Conservation (phyloP, 2,797 vertebrate genomes). For the Notoglanidium macrostoma region DNA sequence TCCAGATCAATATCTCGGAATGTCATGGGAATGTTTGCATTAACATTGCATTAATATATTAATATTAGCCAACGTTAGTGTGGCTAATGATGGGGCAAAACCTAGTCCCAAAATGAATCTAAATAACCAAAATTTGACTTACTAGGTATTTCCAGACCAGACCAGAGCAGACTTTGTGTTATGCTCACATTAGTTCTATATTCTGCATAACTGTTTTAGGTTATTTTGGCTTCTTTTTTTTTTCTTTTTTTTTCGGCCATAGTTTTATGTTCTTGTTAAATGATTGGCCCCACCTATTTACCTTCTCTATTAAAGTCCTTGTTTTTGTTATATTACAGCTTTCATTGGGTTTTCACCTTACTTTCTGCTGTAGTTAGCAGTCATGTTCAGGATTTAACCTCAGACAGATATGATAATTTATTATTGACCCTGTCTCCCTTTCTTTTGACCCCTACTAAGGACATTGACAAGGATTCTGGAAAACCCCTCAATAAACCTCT, state of each 20-base stretch:
- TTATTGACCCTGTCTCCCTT: background rate
- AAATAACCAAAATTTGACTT: too few species aligned
- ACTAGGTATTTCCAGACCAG: too few species aligned
- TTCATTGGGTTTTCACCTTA: background rate
- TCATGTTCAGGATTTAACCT: background rate
- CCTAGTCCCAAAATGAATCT: too few species aligned
- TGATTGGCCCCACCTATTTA: background rate
- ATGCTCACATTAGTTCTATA: background rate
- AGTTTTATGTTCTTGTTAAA: background rate
- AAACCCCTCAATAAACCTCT: constrained; percentile 13
- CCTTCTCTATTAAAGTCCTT: background rate
- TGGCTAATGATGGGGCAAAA: too few species aligned
- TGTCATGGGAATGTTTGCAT: too few species aligned
- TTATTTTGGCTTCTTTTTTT: background rate
- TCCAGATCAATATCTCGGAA: too few species aligned
- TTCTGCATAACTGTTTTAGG: background rate
- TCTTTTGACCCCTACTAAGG: background rate
- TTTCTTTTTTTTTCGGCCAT: background rate
- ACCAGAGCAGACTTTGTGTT: too few species aligned
- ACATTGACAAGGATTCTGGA: background rate
- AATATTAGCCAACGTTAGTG: too few species aligned
- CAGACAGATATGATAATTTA: background rate
- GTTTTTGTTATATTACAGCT: background rate
- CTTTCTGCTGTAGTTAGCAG: background rate
- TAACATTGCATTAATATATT: too few species aligned